phyloP scores from a whole-genome alignment of 1,140 invertebrate species.

The Hyles vespertilio region DNA sequence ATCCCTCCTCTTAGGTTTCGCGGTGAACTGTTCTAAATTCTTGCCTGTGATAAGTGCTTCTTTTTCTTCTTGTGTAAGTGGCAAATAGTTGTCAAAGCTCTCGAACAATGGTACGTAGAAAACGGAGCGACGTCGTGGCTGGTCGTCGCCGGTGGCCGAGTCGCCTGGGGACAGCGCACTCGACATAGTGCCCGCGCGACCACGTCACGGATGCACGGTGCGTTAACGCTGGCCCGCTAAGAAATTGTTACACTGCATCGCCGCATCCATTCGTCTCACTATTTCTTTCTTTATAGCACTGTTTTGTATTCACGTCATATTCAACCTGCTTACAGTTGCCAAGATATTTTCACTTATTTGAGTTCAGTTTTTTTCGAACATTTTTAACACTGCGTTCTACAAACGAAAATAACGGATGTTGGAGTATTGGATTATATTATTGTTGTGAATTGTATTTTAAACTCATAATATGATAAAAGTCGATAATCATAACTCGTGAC shows the following conservation, averaged over 20 bases:
- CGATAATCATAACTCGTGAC: no score
- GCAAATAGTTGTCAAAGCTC: constrained; percentile 72
- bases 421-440: constrained; percentile 6
- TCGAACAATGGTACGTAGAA: constrained; percentile 78
- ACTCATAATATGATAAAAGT: no score
- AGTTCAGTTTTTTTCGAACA: background rate
- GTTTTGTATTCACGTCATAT: constrained; percentile 1
- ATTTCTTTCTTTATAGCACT: constrained; percentile 13
- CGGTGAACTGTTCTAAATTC: constrained; percentile 34
- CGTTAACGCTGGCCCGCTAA: constrained; percentile 47
- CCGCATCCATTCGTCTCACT: constrained; percentile 52
- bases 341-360: background rate
- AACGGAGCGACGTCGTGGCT: constrained; percentile 74
- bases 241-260: constrained; percentile 40
- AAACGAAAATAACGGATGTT: background rate
- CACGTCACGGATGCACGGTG: constrained; percentile 52
- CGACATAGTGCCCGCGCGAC: constrained; percentile 43
- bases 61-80: constrained; percentile 62
- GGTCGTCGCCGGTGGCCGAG: constrained; percentile 55
- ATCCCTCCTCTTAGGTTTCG: constrained; percentile 56
- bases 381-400: no score
- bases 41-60: constrained; percentile 63
- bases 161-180: constrained; percentile 44
- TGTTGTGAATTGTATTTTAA: background rate
- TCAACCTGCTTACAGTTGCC: background rate